phyloP scores from a whole-genome alignment of 1,140 invertebrate species.

The Drosophila nigromelanica region DNA sequence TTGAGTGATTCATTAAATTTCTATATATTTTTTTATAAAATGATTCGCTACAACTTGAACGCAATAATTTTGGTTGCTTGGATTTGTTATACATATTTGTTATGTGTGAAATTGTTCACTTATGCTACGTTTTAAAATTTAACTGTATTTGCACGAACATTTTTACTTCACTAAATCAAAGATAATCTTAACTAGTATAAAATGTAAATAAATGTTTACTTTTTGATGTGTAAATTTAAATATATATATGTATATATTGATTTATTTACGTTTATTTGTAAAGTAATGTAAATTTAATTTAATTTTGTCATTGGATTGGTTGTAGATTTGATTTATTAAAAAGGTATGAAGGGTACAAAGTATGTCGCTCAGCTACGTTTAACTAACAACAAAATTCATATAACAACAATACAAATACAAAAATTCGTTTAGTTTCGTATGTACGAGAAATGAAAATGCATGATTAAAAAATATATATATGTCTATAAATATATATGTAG shows the following conservation, averaged over 20 bases:
- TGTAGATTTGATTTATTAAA: conserved; percentile 73
- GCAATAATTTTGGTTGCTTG: conserved; percentile 23
- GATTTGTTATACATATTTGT: conserved; percentile 21
- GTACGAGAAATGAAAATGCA: conserved; percentile 65
- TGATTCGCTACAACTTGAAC: conserved; percentile 42
- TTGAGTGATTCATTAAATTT: conserved; percentile 24
- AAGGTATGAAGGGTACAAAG: conserved; percentile 71
- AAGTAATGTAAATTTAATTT: conserved; percentile 64
- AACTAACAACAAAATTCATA: conserved; percentile 79
- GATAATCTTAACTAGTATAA: conserved; percentile 41
- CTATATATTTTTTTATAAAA: conserved; percentile 20
- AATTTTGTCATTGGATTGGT: conserved; percentile 71
- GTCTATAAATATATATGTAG: conserved; percentile 26
- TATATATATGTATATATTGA: conserved; percentile 26
- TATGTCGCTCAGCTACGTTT: conserved; percentile 72
- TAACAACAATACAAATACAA: conserved; percentile 69
- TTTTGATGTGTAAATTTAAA: conserved; percentile 42
- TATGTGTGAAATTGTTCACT: conserved; percentile 20
- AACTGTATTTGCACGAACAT: conserved; percentile 29
- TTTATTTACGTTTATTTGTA: conserved; percentile 33
- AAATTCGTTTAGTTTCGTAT: conserved; percentile 43
- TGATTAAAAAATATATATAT: conserved; percentile 62
- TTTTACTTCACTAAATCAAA: conserved; percentile 35
- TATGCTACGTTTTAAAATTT: conserved; percentile 40
- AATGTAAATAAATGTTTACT: conserved; percentile 50